Percentiles rank a stretch among this genome's conserved stretches.
phyloP scores from a whole-genome alignment of 2,888 invertebrate genomes.

The Tetropium fuscum region DNA sequence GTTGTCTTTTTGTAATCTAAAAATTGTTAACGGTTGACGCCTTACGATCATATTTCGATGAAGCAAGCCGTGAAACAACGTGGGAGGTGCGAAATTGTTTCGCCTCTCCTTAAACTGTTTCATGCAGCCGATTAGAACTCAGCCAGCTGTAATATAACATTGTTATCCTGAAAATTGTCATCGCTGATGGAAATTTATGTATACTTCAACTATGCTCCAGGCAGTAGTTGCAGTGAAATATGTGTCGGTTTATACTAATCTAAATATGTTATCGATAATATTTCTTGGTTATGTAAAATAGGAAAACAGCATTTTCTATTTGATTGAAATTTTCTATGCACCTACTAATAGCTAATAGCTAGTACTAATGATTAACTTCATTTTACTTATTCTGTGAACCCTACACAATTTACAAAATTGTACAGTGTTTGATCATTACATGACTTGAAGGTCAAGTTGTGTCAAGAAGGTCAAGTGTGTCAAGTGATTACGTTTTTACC shows the following conservation, averaged over 20 bases:
- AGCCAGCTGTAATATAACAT: conserved; percentile 63
- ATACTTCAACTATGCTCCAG: conserved; percentile 36
- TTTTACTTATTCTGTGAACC: no score
- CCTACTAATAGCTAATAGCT: no score
- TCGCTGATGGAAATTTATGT: conserved; percentile 57
- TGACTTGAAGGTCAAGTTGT: no score
- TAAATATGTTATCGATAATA: no score
- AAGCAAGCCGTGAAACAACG: conserved; percentile 64
- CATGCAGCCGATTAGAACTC: conserved; percentile 65
- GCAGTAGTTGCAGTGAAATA: conserved; percentile 24
- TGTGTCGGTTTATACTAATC: conserved; percentile 6
- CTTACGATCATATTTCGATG: conserved; percentile 55
- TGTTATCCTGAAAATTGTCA: conserved; percentile 63
- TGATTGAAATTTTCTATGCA: no score
- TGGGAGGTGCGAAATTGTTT: conserved; percentile 64
- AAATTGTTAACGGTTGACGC: conserved; percentile 51
- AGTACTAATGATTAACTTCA: no score
- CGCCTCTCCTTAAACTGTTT: conserved; percentile 65
- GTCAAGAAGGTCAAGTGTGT: no score
- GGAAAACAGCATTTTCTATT: no score
- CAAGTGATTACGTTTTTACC: no score
- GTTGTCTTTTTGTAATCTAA: conserved; percentile 41
- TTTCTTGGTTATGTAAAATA: no score
- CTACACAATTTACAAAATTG: no score
- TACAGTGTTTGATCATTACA: no score